Percentiles rank a stretch among this genome's conserved stretches.
Evolutionary conservation across 2,888 invertebrate genomes (phyloP).

Genomic region (Strigamia transsilvanica): DNA sequence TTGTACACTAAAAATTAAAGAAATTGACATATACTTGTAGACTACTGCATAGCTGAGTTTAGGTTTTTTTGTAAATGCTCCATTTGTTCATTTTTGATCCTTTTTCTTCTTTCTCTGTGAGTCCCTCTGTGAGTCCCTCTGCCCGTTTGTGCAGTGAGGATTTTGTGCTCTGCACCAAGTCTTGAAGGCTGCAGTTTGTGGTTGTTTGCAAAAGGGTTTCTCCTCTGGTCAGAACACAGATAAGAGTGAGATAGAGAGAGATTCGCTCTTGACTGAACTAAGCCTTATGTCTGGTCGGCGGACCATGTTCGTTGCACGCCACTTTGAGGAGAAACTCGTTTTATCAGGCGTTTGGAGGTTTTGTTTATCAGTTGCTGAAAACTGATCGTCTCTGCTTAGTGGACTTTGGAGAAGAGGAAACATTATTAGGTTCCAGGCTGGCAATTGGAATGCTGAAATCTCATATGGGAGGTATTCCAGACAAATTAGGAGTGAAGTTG

Average conservation of each 20-base stretch:
- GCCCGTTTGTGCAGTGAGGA: background rate
- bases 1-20: no score
- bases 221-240: conserved; percentile 15
- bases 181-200: background rate
- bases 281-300: conserved; percentile 22
- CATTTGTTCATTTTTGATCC: background rate
- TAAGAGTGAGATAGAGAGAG: background rate
- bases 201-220: conserved; percentile 33
- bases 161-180: background rate
- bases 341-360: conserved; percentile 37
- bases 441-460: background rate
- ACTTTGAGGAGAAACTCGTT: conserved; percentile 24
- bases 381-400: conserved; percentile 29
- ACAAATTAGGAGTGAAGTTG: no score
- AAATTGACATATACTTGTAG: no score
- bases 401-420: background rate
- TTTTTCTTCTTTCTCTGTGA: background rate
- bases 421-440: background rate
- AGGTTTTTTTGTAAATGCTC: background rate
- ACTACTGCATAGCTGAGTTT: no score
- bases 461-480: background rate
- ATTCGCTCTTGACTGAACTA: conserved; percentile 9
- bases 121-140: no score
- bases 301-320: conserved; percentile 34
- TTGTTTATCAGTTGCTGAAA: conserved; percentile 23